Percentiles rank a stretch among this genome's conserved stretches.
Evolutionary conservation across 1,140 invertebrate genomes (phyloP).

Genomic region (Amyelois transitella): DNA sequence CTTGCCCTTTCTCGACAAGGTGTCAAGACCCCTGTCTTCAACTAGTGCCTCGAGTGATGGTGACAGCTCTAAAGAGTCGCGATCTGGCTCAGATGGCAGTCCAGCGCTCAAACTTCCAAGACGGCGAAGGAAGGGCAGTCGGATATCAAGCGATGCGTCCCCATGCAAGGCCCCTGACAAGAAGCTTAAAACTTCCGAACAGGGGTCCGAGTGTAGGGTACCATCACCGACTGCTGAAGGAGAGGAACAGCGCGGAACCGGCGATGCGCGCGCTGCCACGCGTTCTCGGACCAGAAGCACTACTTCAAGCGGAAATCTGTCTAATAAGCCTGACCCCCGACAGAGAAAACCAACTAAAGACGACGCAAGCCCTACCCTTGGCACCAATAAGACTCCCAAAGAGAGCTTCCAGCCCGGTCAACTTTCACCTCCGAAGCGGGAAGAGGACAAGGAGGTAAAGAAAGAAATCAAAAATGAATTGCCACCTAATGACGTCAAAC

Average conservation of each 20-base stretch:
- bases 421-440: constrained; percentile 80
- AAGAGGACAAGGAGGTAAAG: constrained; percentile 80
- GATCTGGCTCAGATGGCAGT: constrained; percentile 54
- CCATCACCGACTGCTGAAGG: constrained; percentile 82
- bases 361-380: constrained; percentile 39
- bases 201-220: constrained; percentile 83
- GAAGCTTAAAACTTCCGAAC: constrained; percentile 91
- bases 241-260: constrained; percentile 81
- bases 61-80: constrained; percentile 62
- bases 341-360: constrained; percentile 77
- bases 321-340: constrained; percentile 75
- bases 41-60: constrained; percentile 73
- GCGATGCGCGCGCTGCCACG: constrained; percentile 67
- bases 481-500: constrained; percentile 28
- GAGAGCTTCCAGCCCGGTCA: constrained; percentile 74
- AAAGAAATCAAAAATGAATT: constrained; percentile 29
- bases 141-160: constrained; percentile 54
- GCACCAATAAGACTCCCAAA: constrained; percentile 67
- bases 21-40: constrained; percentile 72
- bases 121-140: constrained; percentile 54
- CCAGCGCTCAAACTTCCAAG: constrained; percentile 55
- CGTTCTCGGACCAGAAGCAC: constrained; percentile 79
- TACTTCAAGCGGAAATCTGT: constrained; percentile 78
- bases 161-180: constrained; percentile 83
- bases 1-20: constrained; percentile 79